These are phyloP conservation scores for Uropetala carovei DNA, from an alignment of 2,888 invertebrate species.

Conservation along the genomic window DNA sequence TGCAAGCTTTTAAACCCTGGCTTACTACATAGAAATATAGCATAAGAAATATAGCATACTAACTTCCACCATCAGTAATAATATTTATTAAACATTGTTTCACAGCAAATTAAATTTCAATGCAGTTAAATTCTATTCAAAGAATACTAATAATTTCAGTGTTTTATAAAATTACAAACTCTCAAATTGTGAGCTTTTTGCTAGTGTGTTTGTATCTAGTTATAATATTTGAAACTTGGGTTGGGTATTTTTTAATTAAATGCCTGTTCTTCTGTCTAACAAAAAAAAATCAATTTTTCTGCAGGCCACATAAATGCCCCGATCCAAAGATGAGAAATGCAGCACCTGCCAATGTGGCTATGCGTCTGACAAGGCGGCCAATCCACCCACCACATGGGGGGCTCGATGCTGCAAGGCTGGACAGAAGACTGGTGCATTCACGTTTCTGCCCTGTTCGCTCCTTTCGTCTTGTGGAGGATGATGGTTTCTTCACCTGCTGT, in stretches of 20 bases:
- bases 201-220: background rate
- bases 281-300: conserved; percentile 69
- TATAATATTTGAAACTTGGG: background rate
- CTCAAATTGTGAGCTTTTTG: too few species aligned
- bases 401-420: conserved; percentile 80
- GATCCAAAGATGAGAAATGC: conserved; percentile 85
- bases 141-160: too few species aligned
- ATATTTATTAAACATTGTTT: too few species aligned
- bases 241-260: background rate
- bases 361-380: conserved; percentile 79
- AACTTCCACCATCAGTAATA: too few species aligned
- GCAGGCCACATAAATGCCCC: conserved; percentile 96
- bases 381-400: conserved; percentile 75
- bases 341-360: conserved; percentile 84
- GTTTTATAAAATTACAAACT: too few species aligned
- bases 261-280: background rate
- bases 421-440: conserved; percentile 90
- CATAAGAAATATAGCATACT: too few species aligned
- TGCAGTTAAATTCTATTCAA: too few species aligned
- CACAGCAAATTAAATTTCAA: too few species aligned
- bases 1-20: too few species aligned
- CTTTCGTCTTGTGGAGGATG: conserved; percentile 83
- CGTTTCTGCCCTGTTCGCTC: conserved; percentile 87
- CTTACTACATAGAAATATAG: too few species aligned
- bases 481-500: conserved; percentile 86